phyloP scores from a whole-genome alignment of 2,113 vertebrate species.

The Hippopotamus amphibius region DNA sequence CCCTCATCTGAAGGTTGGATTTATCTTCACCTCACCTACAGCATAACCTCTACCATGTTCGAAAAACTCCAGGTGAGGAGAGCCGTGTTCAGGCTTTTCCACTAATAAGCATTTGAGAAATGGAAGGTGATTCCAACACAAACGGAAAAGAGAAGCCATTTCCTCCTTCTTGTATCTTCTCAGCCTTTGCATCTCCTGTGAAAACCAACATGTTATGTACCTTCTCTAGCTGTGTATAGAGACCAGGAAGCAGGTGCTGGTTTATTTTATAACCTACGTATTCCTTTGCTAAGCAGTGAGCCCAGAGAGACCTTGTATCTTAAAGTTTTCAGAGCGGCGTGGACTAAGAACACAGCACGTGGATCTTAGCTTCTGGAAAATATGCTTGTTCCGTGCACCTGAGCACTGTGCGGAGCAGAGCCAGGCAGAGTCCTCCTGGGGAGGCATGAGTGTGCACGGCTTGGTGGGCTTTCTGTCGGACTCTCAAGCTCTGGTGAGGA shows the following conservation, averaged over 20 bases:
- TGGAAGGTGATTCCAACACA: background rate
- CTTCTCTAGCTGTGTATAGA: background rate
- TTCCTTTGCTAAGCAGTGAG: background rate
- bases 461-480: background rate
- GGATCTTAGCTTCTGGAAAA: background rate
- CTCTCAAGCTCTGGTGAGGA: background rate
- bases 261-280: background rate
- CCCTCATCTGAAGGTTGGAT: background rate
- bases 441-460: background rate
- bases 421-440: background rate
- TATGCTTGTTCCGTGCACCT: background rate
- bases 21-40: background rate
- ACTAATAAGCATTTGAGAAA: background rate
- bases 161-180: background rate
- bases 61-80: background rate
- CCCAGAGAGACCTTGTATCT: background rate
- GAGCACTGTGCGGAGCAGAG: background rate
- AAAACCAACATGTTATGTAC: background rate
- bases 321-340: background rate
- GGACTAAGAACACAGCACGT: background rate
- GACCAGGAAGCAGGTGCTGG: background rate
- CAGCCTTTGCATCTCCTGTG: background rate
- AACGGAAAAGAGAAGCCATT: background rate
- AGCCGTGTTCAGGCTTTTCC: background rate
- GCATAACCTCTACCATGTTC: background rate